Base-by-base conservation (phyloP, 2,888 invertebrate species). In the Ochlodes sylvanus region DNA sequence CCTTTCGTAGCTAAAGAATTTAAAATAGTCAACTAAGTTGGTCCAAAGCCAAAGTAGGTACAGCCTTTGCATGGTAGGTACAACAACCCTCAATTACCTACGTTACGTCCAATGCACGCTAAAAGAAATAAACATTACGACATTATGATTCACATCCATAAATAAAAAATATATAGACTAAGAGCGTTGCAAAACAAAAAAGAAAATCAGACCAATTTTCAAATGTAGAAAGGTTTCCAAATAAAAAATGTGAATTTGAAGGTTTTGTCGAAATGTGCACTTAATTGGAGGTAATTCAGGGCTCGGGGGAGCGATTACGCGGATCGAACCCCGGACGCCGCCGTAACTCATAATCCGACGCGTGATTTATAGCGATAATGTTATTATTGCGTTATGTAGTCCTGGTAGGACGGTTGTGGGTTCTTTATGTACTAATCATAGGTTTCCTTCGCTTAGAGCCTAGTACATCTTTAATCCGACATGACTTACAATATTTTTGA, bases 211-310 rank as follows among this genome's bases (percentile, higher is more conserved):
- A 68, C 55, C 69, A 69, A 71, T 71, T 69, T 63, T 50, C 42
- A 69, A 63, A 63, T 63, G 71, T 69, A 69, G 71, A 69, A 69
- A 64, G 69, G 57, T 67, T 60, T 56, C 61, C 50, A 47, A 60
- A 69, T 19, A 54, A 65, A 69, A 69, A 64, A 61, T 14, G n/a
- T 47, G 58, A 55, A 68, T 57, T 66, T 63, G 61, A 69, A 52
- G 69, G 56, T 69, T 79, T 80, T 82, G 79, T 82, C 75, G 79
- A 82, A 82, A 82, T 79, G 73, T 67, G 70, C 68, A 76, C 76
- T 79, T 87, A 87, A 88, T 87, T 88, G 83, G 76, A 76, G 74
- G 80, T 86, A 87, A 87, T 87, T 86, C 80, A 71, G 69, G 71
- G 76, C 88, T 81, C 54, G 71, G 64, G 84, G 88, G 79, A 57